Evolutionary conservation across 2,888 invertebrate species (phyloP).

Genomic region (Melitaea athalia): DNA sequence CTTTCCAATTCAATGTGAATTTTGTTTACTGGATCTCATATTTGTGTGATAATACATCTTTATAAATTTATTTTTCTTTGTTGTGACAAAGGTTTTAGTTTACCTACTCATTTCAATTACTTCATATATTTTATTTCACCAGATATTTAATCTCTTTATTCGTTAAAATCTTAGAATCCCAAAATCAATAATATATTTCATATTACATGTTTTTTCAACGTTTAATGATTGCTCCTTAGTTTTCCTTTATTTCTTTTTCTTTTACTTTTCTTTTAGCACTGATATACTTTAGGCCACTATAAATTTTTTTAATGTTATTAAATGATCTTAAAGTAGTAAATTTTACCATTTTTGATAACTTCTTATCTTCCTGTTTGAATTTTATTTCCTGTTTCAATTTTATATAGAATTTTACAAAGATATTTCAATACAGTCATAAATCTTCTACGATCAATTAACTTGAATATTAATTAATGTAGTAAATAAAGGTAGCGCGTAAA

Average conservation of each 20-base stretch:
- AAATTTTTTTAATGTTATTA: not conserved
- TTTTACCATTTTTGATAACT: not conserved
- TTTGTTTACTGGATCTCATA: not conserved
- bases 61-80: not conserved
- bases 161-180: not conserved
- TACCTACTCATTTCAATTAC: too few relatives aligned
- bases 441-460: not conserved
- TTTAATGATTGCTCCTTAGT: too few relatives aligned
- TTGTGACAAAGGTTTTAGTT: too few relatives aligned
- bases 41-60: not conserved
- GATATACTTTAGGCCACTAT: not conserved
- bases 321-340: not conserved
- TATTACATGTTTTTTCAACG: too few relatives aligned
- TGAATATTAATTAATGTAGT: not conserved
- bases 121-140: not conserved
- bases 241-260: not conserved
- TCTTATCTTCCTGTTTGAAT: not conserved
- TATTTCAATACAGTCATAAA: conserved; percentile 1
- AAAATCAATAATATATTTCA: not conserved
- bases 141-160: not conserved
- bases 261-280: not conserved
- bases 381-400: not conserved
- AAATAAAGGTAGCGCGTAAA: not conserved
- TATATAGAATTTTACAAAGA: not conserved
- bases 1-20: not conserved